Evolutionary conservation across 2,888 invertebrate genomes (phyloP), one percentile per base, ranked within the genome.

Genomic region (Nymphalis polychloros): DNA sequence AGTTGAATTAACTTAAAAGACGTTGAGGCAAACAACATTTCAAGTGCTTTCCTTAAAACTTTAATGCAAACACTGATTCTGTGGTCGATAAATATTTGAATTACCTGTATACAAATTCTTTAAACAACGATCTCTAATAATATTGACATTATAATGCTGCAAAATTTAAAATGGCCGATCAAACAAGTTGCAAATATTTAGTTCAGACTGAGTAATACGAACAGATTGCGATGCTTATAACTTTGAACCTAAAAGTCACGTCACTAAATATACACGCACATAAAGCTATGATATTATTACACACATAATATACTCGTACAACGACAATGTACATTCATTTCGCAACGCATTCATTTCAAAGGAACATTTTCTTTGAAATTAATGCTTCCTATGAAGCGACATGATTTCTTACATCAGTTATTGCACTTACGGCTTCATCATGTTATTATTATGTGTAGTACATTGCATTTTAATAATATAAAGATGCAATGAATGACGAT

Each of bases 131-230:
- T 67, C 27, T 67, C 62, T 65, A 35, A 49, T 23, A 62, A 67
- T 55, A 67, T 67, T 67, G 48, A 48, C 61, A 57, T 67, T 67
- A 62, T 57, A 55, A 23, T 48, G 17, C 65, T 57, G 57, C 19
- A 57, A 41, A 57, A 57, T 57, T 57, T 57, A 10, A 57, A 57
- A 20, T 57, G 41, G 19, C n/a, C 13, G 19, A 10, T 41, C 41
- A 41, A 57, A 57, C 10, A 41, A 1, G 47, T 46, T 35, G 20
- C 17, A 55, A 55, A 55, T 17, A 47, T 63, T 63, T 31, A 5
- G 16, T 17, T 17, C 27, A 55, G 13, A 13, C 41, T 13, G 41
- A 41, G 41, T 41, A 41, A 55, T 8, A 17, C 31, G 16, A 55
- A 55, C 53, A 7, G 17, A 31, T 53, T 10, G 52, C 27, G 17